Conservation (phyloP, 2,797 vertebrate species). For the Melanotaenia trifasciata region DNA sequence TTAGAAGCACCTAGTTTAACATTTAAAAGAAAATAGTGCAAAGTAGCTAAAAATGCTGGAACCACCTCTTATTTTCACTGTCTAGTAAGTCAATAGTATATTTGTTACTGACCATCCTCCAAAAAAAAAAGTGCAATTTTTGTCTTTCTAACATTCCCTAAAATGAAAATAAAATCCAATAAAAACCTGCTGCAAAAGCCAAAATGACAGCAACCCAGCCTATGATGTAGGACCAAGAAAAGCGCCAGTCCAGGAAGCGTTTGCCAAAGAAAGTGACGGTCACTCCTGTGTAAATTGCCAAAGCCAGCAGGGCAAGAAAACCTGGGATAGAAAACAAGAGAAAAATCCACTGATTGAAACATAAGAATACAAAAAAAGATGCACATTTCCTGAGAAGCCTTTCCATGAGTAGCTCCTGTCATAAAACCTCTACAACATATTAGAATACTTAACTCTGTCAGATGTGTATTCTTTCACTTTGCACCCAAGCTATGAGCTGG, state of each 20-base stretch:
- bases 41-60: background rate
- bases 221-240: slow-evolving; percentile 90
- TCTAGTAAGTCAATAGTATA: background rate
- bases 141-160: background rate
- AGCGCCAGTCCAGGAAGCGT: slow-evolving; percentile 85
- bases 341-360: background rate
- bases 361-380: background rate
- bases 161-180: background rate
- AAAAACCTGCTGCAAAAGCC: slow-evolving; percentile 84
- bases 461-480: background rate
- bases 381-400: background rate
- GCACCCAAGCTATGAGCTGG: background rate
- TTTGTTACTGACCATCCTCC: background rate
- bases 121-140: background rate
- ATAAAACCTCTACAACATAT: background rate
- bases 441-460: background rate
- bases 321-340: slow-evolving; percentile 62
- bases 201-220: slow-evolving; percentile 87
- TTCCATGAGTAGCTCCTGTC: background rate
- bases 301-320: slow-evolving; percentile 86
- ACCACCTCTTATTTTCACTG: background rate
- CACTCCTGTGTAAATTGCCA: slow-evolving; percentile 86
- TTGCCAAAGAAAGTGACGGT: slow-evolving; percentile 86
- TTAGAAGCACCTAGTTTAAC: background rate
- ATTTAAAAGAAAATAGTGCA: background rate